phyloP scores from a whole-genome alignment of 2,113 vertebrate species.

The Vanacampus margaritifer region DNA sequence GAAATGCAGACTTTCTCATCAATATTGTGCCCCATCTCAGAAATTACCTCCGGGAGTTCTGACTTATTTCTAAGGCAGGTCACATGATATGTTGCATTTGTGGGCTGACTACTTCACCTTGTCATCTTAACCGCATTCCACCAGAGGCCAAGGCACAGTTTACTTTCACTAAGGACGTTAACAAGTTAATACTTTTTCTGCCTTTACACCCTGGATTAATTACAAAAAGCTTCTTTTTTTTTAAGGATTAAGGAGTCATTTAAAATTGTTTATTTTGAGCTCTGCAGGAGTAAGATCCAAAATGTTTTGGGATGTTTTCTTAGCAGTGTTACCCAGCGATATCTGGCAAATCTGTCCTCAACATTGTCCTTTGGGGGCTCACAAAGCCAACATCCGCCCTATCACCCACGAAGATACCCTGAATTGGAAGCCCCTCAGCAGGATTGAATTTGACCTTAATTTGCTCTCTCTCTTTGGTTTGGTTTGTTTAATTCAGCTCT shows the following conservation, averaged over 20 bases:
- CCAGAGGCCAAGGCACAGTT: background rate
- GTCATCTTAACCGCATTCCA: background rate
- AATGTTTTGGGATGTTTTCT: conserved; percentile 13
- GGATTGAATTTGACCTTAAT: conserved; percentile 39
- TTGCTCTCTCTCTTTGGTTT: conserved; percentile 35
- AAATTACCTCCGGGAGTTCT: no score
- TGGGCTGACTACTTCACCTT: background rate
- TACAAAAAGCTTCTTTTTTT: no score
- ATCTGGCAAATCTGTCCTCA: conserved; percentile 29
- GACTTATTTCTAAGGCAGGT: no score
- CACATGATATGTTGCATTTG: background rate
- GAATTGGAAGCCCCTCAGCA: conserved; percentile 20
- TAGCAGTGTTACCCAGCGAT: conserved; percentile 16
- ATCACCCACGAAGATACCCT: conserved; percentile 25
- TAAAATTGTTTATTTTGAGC: conserved; percentile 9
- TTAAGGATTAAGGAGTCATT: conserved; percentile 1
- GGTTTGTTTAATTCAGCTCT: conserved; percentile 41
- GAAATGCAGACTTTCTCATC: no score
- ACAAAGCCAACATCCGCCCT: conserved; percentile 23
- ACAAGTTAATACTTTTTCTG: no score
- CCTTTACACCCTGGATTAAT: no score
- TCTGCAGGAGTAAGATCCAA: conserved; percentile 1
- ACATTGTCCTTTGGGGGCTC: conserved; percentile 9
- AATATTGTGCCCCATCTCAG: no score
- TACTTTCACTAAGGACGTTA: background rate